Conservation (phyloP, 2,113 vertebrate species). For the Chelonoidis abingdonii region DNA sequence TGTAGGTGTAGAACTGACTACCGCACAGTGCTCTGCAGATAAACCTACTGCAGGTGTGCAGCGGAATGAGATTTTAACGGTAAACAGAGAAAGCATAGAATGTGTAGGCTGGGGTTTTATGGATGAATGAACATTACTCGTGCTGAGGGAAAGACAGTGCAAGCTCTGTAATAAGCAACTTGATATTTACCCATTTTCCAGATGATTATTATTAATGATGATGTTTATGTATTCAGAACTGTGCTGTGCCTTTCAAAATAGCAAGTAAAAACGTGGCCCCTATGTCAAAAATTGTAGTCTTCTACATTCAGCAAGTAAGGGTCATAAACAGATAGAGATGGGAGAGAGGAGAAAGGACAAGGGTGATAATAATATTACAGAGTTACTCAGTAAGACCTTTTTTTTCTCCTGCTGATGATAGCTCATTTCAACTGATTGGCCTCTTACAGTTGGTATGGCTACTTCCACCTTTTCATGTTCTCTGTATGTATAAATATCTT, state of each 20-base stretch:
- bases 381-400: constrained; percentile 30
- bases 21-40: constrained; percentile 16
- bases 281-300: constrained; percentile 12
- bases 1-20: constrained; percentile 1
- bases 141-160: constrained; percentile 58
- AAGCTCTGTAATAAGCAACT: constrained; percentile 15
- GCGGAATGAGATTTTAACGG: constrained; percentile 42
- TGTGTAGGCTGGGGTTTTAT: constrained; percentile 15
- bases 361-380: constrained; percentile 35
- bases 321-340: constrained; percentile 60
- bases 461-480: too few relatives aligned
- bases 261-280: background rate
- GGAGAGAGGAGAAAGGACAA: constrained; percentile 15
- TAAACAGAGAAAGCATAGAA: constrained; percentile 26
- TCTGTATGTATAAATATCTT: too few relatives aligned
- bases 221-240: background rate
- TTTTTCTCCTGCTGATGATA: too few relatives aligned
- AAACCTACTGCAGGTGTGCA: constrained; percentile 56
- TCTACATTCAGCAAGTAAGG: constrained; percentile 44
- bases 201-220: background rate
- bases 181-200: background rate
- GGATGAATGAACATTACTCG: constrained; percentile 3
- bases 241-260: background rate
- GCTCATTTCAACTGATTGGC: too few relatives aligned
- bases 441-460: too few relatives aligned